These are phyloP conservation scores for Drosophila ochracea DNA, from an alignment of 2,888 invertebrate genomes.

Conservation along the genomic window DNA sequence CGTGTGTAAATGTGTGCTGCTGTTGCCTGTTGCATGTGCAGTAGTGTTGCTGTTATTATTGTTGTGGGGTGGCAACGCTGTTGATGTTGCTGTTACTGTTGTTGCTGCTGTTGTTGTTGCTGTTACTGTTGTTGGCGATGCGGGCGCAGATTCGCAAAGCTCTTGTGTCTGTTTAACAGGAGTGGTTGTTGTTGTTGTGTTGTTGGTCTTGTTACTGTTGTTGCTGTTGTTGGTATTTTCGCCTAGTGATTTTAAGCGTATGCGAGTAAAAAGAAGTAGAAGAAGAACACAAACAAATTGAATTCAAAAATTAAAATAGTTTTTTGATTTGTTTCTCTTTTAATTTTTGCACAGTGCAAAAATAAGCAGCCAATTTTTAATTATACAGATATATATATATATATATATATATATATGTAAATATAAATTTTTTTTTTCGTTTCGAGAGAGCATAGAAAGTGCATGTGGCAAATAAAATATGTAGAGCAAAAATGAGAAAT, in stretches of 20 bases:
- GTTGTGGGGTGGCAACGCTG: conserved; percentile 22
- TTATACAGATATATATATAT: conserved; percentile 10
- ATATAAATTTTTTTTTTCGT: conserved; percentile 15
- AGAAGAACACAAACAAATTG: conserved; percentile 79
- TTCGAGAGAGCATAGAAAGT: conserved; percentile 57
- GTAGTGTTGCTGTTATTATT: conserved; percentile 30
- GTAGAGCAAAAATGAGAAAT: conserved; percentile 54
- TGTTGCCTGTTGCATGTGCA: conserved; percentile 53
- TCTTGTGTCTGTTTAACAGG: conserved; percentile 72
- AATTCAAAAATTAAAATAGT: conserved; percentile 74
- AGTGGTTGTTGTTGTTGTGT: conserved; percentile 68
- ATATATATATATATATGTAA: conserved; percentile 3
- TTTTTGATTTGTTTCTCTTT: conserved; percentile 34
- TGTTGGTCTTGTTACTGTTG: conserved; percentile 60
- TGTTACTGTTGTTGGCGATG: conserved; percentile 53
- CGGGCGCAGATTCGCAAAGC: conserved; percentile 61
- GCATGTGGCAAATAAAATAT: conserved; percentile 51
- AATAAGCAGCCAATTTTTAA: conserved; percentile 67
- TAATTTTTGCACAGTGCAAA: conserved; percentile 38
- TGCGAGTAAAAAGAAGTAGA: conserved; percentile 76
- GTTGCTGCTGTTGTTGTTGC: conserved; percentile 45
- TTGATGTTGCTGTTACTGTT: conserved; percentile 29
- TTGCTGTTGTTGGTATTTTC: conserved; percentile 74
- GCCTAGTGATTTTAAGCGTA: conserved; percentile 78
- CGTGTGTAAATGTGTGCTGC: conserved; percentile 49